phyloP scores from a whole-genome alignment of 2,888 invertebrate species.

The Amphipyra tragopoginis region DNA sequence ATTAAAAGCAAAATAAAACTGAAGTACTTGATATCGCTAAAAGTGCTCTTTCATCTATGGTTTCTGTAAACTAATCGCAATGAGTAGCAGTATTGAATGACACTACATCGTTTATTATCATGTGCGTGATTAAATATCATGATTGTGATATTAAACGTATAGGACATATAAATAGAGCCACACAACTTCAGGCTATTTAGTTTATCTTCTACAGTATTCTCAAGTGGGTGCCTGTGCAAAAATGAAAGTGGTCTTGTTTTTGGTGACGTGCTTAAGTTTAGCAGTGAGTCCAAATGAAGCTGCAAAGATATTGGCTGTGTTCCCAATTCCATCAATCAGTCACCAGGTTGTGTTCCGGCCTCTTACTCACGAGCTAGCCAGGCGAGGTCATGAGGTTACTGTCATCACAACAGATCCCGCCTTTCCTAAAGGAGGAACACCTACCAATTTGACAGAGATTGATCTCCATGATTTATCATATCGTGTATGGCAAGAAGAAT shows the following conservation, averaged over 20 bases:
- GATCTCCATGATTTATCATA: conserved; percentile 69
- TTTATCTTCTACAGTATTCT: background rate
- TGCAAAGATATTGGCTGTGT: conserved; percentile 73
- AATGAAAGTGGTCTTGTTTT: background rate
- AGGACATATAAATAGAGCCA: background rate
- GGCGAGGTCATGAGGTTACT: conserved; percentile 78
- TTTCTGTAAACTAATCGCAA: too few relatives aligned
- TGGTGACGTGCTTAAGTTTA: conserved; percentile 1
- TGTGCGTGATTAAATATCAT: background rate
- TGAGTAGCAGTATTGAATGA: too few relatives aligned
- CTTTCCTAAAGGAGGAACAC: conserved; percentile 57
- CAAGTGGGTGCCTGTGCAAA: background rate
- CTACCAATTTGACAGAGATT: conserved; percentile 76
- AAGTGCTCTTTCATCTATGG: too few relatives aligned
- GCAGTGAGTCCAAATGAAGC: conserved; percentile 37
- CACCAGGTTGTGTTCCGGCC: conserved; percentile 78
- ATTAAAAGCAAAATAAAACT: too few relatives aligned
- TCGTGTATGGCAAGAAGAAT: conserved; percentile 41
- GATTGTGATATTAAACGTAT: background rate
- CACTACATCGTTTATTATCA: too few relatives aligned
- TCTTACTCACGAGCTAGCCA: conserved; percentile 73
- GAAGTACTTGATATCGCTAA: too few relatives aligned
- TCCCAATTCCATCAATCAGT: conserved; percentile 76
- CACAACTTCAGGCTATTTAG: background rate
- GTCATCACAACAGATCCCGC: conserved; percentile 76